Evolutionary conservation across 2,797 vertebrate species (phyloP).

Genomic region (Pitangus sulphuratus): DNA sequence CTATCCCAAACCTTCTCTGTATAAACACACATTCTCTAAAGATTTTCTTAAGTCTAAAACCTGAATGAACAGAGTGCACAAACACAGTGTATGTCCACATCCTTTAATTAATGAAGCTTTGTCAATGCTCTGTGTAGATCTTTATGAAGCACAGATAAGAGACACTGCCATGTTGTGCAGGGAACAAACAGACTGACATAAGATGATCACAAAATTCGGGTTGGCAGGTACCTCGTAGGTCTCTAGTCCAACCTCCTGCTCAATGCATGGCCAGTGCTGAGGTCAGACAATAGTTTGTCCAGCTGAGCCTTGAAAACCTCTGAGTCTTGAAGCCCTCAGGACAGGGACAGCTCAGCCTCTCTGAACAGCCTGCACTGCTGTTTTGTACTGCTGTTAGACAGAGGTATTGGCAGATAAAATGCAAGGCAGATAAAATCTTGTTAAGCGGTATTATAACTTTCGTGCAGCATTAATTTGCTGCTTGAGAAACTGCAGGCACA

Average conservation of each 20-base stretch:
- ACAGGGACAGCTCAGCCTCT: not conserved
- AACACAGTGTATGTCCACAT: not conserved
- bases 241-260: not conserved
- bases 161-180: not conserved
- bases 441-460: not conserved
- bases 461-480: not conserved
- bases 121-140: not conserved
- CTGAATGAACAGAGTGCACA: not conserved
- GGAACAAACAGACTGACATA: not conserved
- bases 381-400: not conserved
- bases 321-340: not conserved
- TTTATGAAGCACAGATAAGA: not conserved
- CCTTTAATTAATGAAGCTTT: not conserved
- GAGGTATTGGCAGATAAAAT: not conserved
- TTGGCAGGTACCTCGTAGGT: not conserved
- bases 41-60: not conserved
- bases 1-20: not conserved
- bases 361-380: fast-evolving
- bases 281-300: not conserved
- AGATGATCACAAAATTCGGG: not conserved
- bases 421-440: not conserved
- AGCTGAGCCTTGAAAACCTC: not conserved
- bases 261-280: not conserved
- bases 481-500: not conserved
- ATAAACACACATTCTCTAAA: not conserved